Percentiles rank a stretch among this genome's conserved stretches.
phyloP scores from a whole-genome alignment of 2,797 vertebrate genomes.

The Paratrypauchen microcephalus region DNA sequence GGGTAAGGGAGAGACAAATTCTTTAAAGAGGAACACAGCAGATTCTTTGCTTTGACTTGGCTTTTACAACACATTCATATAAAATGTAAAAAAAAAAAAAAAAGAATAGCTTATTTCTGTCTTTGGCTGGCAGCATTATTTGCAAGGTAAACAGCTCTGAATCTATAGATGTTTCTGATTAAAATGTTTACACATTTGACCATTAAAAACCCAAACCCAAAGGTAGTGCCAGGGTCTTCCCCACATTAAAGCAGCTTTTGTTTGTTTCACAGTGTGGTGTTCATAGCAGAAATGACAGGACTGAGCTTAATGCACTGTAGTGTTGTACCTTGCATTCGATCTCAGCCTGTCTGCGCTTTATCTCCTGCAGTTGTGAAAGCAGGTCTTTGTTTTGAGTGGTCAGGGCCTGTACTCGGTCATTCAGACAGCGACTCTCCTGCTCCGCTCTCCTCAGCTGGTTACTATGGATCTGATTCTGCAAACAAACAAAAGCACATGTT shows the following conservation, averaged over 20 bases:
- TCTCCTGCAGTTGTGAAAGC: conserved; percentile 84
- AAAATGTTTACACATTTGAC: too few relatives aligned
- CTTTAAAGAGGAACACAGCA: too few relatives aligned
- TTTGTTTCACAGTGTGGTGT: not conserved
- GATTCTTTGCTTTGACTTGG: too few relatives aligned
- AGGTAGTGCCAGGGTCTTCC: not conserved
- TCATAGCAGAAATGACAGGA: not conserved
- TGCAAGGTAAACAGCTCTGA: too few relatives aligned
- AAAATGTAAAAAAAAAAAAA: too few relatives aligned
- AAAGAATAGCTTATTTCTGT: too few relatives aligned
- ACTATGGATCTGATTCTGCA: conserved; percentile 92
- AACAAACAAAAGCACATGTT: not conserved
- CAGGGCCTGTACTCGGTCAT: conserved; percentile 84
- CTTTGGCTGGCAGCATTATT: too few relatives aligned
- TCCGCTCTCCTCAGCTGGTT: conserved; percentile 93
- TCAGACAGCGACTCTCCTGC: conserved; percentile 80
- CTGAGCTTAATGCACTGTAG: too few relatives aligned
- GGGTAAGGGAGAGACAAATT: too few relatives aligned
- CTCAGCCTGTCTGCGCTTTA: conserved; percentile 91
- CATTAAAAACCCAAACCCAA: too few relatives aligned
- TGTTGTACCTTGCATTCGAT: conserved; percentile 92
- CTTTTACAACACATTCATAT: too few relatives aligned
- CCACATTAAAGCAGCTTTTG: not conserved
- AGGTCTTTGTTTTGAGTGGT: conserved; percentile 89
- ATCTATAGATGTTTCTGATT: too few relatives aligned